phyloP scores from a whole-genome alignment of 1,140 invertebrate genomes.

The Batillaria attramentaria region DNA sequence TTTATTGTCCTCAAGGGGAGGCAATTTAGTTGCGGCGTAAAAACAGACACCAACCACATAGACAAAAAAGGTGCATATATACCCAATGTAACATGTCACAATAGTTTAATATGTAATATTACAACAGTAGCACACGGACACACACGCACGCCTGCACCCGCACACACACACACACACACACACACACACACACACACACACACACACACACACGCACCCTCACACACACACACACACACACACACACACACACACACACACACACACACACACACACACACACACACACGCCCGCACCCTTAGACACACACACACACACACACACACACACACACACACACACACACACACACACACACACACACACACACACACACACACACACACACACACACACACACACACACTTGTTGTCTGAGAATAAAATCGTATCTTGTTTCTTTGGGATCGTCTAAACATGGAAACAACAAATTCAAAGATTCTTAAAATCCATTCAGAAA shows the following conservation, averaged over 20 bases:
- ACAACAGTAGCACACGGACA: conserved; percentile 1
- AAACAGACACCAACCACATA: background rate
- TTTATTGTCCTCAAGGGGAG: background rate
- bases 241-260: conserved; percentile 8
- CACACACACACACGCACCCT: conserved; percentile 16
- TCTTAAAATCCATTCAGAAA: too few species aligned
- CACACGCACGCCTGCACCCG: background rate
- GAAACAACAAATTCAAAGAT: too few species aligned
- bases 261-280: conserved; percentile 16
- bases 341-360: conserved; percentile 18
- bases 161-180: conserved; percentile 11
- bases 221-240: conserved; percentile 10
- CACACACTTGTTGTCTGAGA: too few species aligned
- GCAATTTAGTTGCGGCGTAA: too few species aligned
- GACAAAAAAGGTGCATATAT: too few species aligned
- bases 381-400: conserved; percentile 14
- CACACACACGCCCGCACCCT: background rate
- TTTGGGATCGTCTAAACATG: too few species aligned
- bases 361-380: conserved; percentile 2
- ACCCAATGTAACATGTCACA: too few species aligned
- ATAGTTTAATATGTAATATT: too few species aligned
- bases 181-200: conserved; percentile 21
- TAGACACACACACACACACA: background rate
- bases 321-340: conserved; percentile 3
- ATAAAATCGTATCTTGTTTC: too few species aligned